Base-by-base conservation (phyloP, 2,113 vertebrate genomes). In the Rana temporaria region DNA sequence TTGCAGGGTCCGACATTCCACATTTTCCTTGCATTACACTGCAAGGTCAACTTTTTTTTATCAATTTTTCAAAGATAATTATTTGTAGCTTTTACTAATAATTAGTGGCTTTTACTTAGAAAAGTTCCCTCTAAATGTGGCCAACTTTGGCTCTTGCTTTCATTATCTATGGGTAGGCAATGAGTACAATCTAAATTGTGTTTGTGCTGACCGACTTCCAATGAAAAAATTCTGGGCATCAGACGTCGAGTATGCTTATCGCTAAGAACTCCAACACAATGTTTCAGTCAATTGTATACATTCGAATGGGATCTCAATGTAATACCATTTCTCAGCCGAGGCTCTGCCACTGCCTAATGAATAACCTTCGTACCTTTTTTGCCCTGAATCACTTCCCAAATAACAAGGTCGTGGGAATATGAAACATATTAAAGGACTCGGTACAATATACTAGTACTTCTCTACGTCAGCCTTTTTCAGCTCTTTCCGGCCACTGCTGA, bases 401-500 rank as follows among this genome's bases (percentile, higher is more conserved):
- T 16, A 59, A 22, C 57, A 67, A 69, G 66, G 72, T 74, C 32
- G 56, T 74, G 71, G 71, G 71, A 74, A 74, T 74, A 59, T 20
- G 55, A n/a, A 74, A 56, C 34, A 74, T 32, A 60, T 34, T 60
- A 60, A 74, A 72, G 26, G 34, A 32, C 56, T 59, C 30, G 19
- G 20, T 60, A 74, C 55, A 74, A 60, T 74, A 19, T 74, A 59
- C 71, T 60, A 6, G 19, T 74, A 60, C 71, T 18, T 60, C 26
- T 74, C 71, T 60, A 60, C n/a, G 32, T 64, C 55, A 63, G 57
- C 73, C 59, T 26, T 20, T 59, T 62, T 57, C 72, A 26, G 32
- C 57, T 62, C 34, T 48, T 63, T 63, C 73, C 73, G 38, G 73
- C 20, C 17, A 26, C 48, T 63, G 34, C 73, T 76, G 73, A 42